Base-by-base conservation (phyloP, 2,113 vertebrate species). In the Dicrurus megarhynchus region DNA sequence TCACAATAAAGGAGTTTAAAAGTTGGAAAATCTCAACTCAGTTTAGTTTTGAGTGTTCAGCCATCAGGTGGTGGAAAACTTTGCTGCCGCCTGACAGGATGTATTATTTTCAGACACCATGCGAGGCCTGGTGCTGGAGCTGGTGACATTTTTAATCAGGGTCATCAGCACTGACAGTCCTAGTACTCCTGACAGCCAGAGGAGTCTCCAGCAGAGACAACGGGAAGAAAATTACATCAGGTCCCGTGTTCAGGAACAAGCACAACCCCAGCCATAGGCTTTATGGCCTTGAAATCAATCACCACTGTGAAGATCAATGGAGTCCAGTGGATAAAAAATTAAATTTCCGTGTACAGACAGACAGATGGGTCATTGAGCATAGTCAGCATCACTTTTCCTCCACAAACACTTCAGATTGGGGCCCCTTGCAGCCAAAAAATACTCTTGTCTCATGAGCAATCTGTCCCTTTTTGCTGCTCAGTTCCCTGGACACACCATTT, bases 141-240 rank as follows among this genome's bases (percentile, higher is more conserved):
- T 69, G n/a, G 84, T 95, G 95, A 94, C 95, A 89, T 89, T 90
- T 95, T 84, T 87, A 96, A 96, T 96, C 84, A 96, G 93, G 87
- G 90, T 92, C 80, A 92, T 94, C 90, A 96, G 76, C 37, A 81
- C 83, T 94, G 86, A 93, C 80, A 92, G 76, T 84, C 44, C 90
- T 37, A 33, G 76, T 42, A 56, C 75, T 89, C 46, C 76, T 90
- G 88, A 97, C 95, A 93, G 57, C 33, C 12, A 63, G 69, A 89
- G 47, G 30, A 93, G 60, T 86, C 76, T 90, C 90, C 74, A 90
- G 80, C 44, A 81, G 86, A 94, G 79, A 89, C 60, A 95, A 84
- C 0, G 1, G 52, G 80, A 86, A 87, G 83, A 94, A 95, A 95
- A 96, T 76, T 55, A 60, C 49, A 96, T 87, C 83, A 89, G 57